Percentiles rank a stretch among this genome's conserved stretches.
Evolutionary conservation across 2,888 invertebrate species (phyloP).

Genomic region (Incurvaria masculella): DNA sequence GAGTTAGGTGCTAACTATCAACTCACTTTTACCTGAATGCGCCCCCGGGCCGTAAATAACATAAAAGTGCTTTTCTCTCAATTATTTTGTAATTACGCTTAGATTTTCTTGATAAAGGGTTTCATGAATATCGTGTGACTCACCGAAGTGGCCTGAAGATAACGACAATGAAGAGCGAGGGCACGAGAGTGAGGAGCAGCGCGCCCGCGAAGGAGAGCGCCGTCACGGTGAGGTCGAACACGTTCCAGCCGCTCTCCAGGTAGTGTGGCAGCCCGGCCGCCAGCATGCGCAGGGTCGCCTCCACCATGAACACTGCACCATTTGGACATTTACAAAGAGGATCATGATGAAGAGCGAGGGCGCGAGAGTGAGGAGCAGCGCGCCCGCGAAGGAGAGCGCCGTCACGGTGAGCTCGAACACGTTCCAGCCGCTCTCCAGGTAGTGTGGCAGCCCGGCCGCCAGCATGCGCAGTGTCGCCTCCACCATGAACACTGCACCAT

Average conservation of each 20-base stretch:
- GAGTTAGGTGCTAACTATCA: no score
- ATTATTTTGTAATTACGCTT: no score
- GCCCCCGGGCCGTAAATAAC: no score
- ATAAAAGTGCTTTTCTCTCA: no score
- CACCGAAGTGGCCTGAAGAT: constrained; percentile 67
- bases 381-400: constrained; percentile 61
- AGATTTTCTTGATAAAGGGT: no score
- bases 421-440: constrained; percentile 84
- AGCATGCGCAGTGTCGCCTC: constrained; percentile 73
- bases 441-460: constrained; percentile 67
- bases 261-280: constrained; percentile 70
- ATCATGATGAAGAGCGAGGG: background rate
- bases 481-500: constrained; percentile 73
- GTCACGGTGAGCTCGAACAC: constrained; percentile 73
- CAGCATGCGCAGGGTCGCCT: constrained; percentile 69
- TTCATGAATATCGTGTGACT: no score
- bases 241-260: constrained; percentile 81
- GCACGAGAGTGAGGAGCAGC: constrained; percentile 62
- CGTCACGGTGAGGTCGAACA: constrained; percentile 72
- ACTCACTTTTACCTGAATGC: no score
- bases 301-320: constrained; percentile 70
- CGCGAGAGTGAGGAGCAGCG: background rate
- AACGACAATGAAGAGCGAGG: constrained; percentile 68
- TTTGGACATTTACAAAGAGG: background rate
- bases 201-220: constrained; percentile 66